Base-by-base conservation (phyloP, 2,113 vertebrate species). In the Xyliphius kryptos region DNA sequence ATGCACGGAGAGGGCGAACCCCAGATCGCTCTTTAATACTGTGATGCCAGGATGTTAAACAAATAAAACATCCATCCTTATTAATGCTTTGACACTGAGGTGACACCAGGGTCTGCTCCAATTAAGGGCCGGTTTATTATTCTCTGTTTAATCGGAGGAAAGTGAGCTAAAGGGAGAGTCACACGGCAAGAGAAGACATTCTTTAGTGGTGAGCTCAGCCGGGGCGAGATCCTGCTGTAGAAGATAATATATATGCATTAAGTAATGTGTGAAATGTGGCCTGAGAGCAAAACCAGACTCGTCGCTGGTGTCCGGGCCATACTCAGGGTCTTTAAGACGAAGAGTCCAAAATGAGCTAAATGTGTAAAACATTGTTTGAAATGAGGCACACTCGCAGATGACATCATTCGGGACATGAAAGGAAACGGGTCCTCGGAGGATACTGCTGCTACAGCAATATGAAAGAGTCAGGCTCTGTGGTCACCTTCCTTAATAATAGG, bases 51-150 rank as follows among this genome's bases (percentile, higher is more conserved):
- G 54, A 53, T 51, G 55, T 69, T 69, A 69, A 69, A 61, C 56
- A 66, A 73, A 69, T 63, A 73, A 65, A 73, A 73, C 66, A 68
- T 73, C 44, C 10, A 61, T 61, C 71, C 66, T 16, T 61, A 32
- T 56, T 66, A 65, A 22, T 61, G 52, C 56, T 19, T n/a, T 14
- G 61, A 65, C 61, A 52, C 61, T 8, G 56, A 40, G 60, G 48
- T 56, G 54, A 69, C 48, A 44, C 17, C 0, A 9, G 20, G 57
- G 62, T 56, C 57, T n/a, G 44, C 12, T 53, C 56, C 49, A 53
- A 60, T 67, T 67, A 67, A 51, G 22, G n/a, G 6, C 1, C 14
- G 43, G 57, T 66, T 66, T 69, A 69, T 61, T 67, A 65, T 68
- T 64, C 65, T 48, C 48, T n/a, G 38, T 38, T 67, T 49, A 44